A percentile compares a stretch with the other conserved stretches of the same genome.
Conservation (phyloP, 2,888 invertebrate genomes). For the Periphyllus acericola region DNA sequence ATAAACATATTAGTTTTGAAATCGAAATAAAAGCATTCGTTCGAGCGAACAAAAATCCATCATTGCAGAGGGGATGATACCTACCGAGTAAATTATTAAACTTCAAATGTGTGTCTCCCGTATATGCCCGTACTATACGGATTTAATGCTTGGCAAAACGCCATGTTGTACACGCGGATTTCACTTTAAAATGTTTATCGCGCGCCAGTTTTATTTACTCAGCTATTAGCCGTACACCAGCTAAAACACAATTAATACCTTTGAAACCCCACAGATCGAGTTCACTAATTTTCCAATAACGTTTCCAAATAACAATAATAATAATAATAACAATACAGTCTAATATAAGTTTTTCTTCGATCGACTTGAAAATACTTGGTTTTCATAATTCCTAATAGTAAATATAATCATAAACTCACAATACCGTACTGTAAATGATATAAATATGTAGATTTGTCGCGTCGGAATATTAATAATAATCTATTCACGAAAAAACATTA, state of each 20-base stretch:
- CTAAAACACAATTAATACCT: background rate
- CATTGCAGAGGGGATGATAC: background rate
- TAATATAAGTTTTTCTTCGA: background rate
- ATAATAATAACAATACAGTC: background rate
- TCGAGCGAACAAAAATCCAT: background rate
- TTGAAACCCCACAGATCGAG: background rate
- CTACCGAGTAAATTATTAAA: background rate
- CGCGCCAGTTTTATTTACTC: background rate
- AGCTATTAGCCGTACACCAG: background rate
- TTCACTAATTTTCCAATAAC: background rate
- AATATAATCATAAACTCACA: too few species aligned
- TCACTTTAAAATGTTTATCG: background rate
- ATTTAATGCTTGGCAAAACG: background rate
- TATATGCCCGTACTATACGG: background rate
- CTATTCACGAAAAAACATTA: too few species aligned
- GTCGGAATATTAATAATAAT: too few species aligned
- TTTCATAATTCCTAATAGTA: background rate
- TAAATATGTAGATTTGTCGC: too few species aligned
- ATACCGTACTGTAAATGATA: too few species aligned
- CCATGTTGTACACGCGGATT: background rate
- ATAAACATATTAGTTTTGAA: background rate
- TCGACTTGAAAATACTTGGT: background rate
- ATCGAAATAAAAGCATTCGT: background rate
- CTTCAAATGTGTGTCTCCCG: background rate
- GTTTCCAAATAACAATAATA: background rate